phyloP scores from a whole-genome alignment of 2,113 vertebrate species.

The Forbesichthys papilliferus region DNA sequence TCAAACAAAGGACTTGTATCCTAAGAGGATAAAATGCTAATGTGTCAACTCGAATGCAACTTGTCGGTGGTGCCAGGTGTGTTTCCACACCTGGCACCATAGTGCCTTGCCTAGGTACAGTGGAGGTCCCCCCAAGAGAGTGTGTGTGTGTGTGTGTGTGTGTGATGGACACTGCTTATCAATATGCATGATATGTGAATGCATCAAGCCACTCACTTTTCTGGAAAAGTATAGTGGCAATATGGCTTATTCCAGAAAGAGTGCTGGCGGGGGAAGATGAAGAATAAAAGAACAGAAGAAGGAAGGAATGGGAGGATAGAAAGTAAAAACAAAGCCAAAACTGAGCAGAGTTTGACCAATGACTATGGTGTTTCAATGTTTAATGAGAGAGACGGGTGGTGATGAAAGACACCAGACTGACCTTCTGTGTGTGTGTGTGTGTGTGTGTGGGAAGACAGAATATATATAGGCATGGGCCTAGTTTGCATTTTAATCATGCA shows the following conservation, averaged over 20 bases:
- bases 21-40: too few relatives aligned
- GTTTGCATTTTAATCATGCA: too few relatives aligned
- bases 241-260: neutral
- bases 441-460: conserved; percentile 22
- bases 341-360: conserved; percentile 51
- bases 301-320: conserved; percentile 30
- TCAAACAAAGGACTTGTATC: too few relatives aligned
- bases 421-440: too few relatives aligned
- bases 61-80: neutral
- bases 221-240: too few relatives aligned
- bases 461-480: conserved; percentile 8
- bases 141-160: too few relatives aligned
- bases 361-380: conserved; percentile 55
- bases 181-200: too few relatives aligned
- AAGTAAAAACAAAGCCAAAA: conserved; percentile 51
- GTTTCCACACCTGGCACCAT: too few relatives aligned
- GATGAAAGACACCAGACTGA: too few relatives aligned
- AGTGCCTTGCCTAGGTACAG: neutral
- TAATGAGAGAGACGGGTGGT: conserved; percentile 41
- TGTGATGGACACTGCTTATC: too few relatives aligned
- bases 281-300: conserved; percentile 35
- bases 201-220: neutral
- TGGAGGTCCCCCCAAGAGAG: too few relatives aligned
- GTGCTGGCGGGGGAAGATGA: neutral
- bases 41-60: neutral